Percentiles rank a stretch among this genome's conserved stretches.
phyloP scores from a whole-genome alignment of 2,888 invertebrate genomes.

The Parascotia fuliginaria region DNA sequence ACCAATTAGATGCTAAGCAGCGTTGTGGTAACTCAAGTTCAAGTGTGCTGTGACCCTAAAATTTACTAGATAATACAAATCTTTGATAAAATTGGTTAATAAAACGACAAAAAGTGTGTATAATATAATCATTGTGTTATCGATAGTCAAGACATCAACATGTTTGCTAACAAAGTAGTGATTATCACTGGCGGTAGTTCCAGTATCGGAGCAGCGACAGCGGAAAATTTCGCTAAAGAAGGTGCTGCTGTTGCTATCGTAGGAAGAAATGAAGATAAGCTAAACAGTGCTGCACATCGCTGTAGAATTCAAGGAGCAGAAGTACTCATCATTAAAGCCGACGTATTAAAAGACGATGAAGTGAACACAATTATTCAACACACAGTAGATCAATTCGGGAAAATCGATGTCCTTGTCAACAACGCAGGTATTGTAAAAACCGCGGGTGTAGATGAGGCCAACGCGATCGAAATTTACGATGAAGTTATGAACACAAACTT shows the following conservation, averaged over 20 bases:
- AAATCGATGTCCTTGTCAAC: constrained; percentile 50
- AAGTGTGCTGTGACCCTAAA: too few relatives aligned
- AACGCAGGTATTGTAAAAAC: constrained; percentile 19
- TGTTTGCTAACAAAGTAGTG: constrained; percentile 45
- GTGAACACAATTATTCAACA: constrained; percentile 37
- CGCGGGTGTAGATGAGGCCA: constrained; percentile 34
- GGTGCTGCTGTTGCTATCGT: constrained; percentile 50
- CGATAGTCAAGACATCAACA: neutral
- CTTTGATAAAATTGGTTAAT: too few relatives aligned
- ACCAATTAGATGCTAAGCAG: too few relatives aligned
- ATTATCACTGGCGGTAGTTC: constrained; percentile 53
- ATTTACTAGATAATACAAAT: too few relatives aligned
- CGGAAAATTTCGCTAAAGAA: constrained; percentile 47
- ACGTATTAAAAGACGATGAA: constrained; percentile 51
- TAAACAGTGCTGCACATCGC: constrained; percentile 34
- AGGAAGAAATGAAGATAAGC: constrained; percentile 49
- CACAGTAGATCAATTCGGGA: constrained; percentile 49
- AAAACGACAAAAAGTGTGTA: too few relatives aligned
- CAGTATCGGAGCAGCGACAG: constrained; percentile 53
- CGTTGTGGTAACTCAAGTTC: too few relatives aligned
- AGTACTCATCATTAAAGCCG: constrained; percentile 47
- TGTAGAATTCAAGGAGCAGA: constrained; percentile 38
- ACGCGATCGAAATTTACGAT: constrained; percentile 49
- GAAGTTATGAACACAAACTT: constrained; percentile 51
- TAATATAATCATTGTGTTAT: neutral